A percentile compares a stretch with the other conserved stretches of the same genome.
phyloP scores from a whole-genome alignment of 2,113 vertebrate genomes.

The Oenanthe oenanthe region DNA sequence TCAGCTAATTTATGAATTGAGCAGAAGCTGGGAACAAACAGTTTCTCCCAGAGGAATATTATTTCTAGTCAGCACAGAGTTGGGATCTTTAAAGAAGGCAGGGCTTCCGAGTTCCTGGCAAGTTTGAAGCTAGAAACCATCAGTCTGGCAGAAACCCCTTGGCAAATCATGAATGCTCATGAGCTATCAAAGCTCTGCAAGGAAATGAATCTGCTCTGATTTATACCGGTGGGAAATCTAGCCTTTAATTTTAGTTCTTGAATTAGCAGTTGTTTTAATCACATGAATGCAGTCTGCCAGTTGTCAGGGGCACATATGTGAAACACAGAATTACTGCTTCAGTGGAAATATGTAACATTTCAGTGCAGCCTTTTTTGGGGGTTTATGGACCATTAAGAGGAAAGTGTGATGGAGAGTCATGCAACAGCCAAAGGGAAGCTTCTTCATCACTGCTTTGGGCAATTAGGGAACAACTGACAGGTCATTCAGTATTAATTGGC shows the following conservation, averaged over 20 bases:
- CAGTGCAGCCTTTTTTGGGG: not conserved
- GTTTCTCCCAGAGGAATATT: not conserved
- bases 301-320: not conserved
- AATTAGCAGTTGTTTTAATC: conserved; percentile 40
- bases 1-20: not conserved
- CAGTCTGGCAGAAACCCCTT: not conserved
- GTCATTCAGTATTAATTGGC: conserved; percentile 22
- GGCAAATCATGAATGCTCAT: not conserved
- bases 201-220: conserved; percentile 5
- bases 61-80: not conserved
- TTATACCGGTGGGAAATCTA: conserved; percentile 13
- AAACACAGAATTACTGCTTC: not conserved
- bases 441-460: not conserved
- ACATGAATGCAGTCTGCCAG: not conserved
- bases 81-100: not conserved
- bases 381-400: not conserved
- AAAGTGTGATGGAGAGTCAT: not conserved
- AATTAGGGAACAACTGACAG: not conserved
- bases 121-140: not conserved
- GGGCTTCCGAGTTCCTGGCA: not conserved
- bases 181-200: not conserved
- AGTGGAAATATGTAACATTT: not conserved
- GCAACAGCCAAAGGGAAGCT: not conserved
- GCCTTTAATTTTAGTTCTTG: conserved; percentile 22
- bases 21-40: not conserved